A percentile compares a stretch with the other conserved stretches of the same genome.
phyloP scores from a whole-genome alignment of 2,113 vertebrate species.

The Dolichotis patagonum region DNA sequence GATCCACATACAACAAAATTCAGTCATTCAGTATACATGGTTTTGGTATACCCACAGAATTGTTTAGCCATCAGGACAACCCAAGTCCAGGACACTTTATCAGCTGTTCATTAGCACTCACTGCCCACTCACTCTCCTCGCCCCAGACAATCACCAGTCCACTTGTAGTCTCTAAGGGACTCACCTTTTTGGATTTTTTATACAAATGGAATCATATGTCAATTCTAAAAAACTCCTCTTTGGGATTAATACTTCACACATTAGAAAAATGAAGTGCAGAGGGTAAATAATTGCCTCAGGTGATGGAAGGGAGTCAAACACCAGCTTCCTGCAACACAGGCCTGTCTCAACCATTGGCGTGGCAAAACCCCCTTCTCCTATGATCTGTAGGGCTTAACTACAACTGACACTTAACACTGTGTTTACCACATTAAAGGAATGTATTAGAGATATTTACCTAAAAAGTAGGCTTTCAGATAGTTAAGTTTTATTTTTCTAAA shows the following conservation, averaged over 20 bases:
- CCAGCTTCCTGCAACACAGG: background rate
- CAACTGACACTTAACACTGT: background rate
- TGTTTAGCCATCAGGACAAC: background rate
- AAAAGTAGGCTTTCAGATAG: constrained; percentile 31
- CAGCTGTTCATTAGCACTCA: background rate
- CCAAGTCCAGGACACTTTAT: background rate
- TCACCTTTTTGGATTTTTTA: background rate
- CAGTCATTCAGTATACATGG: background rate
- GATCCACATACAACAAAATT: background rate
- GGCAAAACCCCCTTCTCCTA: background rate
- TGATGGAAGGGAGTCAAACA: background rate
- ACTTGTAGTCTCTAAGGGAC: background rate
- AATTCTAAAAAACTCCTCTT: background rate
- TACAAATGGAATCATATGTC: constrained; percentile 15
- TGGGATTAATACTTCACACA: background rate
- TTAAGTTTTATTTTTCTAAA: background rate
- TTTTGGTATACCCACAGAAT: constrained; percentile 6
- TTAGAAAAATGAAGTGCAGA: background rate
- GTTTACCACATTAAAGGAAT: background rate
- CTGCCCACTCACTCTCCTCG: background rate
- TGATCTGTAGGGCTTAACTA: background rate
- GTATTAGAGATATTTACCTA: background rate
- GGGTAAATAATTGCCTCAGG: background rate
- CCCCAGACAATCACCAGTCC: background rate
- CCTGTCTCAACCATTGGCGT: rapidly evolving